Conservation (phyloP, 2,797 vertebrate genomes). For the Lepilemur septentrionalis region DNA sequence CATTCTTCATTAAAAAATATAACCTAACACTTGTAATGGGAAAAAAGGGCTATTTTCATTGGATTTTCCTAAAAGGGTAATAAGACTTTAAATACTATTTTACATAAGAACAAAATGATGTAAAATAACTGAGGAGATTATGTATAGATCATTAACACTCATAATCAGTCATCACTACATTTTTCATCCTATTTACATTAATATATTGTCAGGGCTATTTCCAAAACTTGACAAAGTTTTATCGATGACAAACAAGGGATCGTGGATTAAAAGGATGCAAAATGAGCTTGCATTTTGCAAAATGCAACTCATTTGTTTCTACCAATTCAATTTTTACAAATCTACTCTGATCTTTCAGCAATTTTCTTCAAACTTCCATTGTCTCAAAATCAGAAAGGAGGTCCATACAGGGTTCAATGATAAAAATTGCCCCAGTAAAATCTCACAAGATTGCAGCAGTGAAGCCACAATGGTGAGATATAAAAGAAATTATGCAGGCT, state of each 20-base stretch:
- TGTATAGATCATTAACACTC: background rate
- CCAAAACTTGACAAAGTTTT: background rate
- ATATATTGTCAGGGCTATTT: background rate
- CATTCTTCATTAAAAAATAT: background rate
- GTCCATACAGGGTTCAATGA: background rate
- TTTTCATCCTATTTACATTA: background rate
- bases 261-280: background rate
- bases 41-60: conserved; percentile 6
- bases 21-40: background rate
- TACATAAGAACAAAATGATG: background rate
- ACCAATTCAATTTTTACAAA: background rate
- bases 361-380: background rate
- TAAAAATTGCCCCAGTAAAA: background rate
- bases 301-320: background rate
- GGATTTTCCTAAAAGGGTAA: background rate
- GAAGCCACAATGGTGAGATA: background rate
- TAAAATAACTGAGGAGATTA: conserved; percentile 9
- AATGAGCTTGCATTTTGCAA: background rate
- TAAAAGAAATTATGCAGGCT: background rate
- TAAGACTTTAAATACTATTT: conserved; percentile 32
- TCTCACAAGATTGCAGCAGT: background rate
- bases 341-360: background rate
- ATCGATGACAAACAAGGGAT: background rate
- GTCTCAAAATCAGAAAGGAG: background rate
- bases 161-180: background rate